Conservation (phyloP, 2,888 invertebrate genomes). For the Eulithis prunata region DNA sequence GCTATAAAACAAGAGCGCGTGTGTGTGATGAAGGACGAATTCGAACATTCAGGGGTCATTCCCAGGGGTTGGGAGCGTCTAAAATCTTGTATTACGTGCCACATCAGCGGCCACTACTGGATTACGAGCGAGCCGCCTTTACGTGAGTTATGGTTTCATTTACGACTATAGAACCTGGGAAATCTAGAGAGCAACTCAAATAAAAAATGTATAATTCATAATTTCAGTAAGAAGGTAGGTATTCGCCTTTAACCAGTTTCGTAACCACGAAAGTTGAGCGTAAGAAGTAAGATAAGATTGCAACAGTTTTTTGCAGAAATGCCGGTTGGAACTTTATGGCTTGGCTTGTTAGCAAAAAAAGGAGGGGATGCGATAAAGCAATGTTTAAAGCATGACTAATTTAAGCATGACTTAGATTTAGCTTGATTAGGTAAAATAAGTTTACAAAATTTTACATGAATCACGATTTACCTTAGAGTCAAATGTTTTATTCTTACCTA, state of each 20-base stretch:
- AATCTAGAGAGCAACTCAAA: conserved; percentile 36
- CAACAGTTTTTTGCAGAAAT: conserved; percentile 27
- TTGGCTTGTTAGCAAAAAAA: conserved; percentile 32
- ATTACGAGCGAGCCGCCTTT: conserved; percentile 66
- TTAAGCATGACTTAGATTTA: conserved; percentile 32
- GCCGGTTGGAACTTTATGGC: conserved; percentile 31
- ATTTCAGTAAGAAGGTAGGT: conserved; percentile 4
- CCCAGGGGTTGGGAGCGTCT: conserved; percentile 62
- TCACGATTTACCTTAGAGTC: conserved; percentile 40
- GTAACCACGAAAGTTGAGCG: conserved; percentile 2
- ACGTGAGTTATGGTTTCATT: conserved; percentile 67
- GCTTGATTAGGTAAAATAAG: conserved; percentile 36
- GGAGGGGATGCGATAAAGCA: conserved; percentile 32
- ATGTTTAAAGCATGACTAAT: conserved; percentile 40
- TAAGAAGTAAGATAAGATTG: conserved; percentile 29
- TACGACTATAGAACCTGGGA: conserved; percentile 59
- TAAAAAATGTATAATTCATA: conserved; percentile 35
- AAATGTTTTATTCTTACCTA: conserved; percentile 19
- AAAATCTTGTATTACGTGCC: conserved; percentile 71
- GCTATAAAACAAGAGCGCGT: conserved; percentile 65
- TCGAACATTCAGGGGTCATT: conserved; percentile 66
- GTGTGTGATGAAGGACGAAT: conserved; percentile 70
- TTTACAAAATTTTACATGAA: conserved; percentile 33
- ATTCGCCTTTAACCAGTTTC: conserved; percentile 16
- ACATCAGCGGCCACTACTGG: conserved; percentile 68